Conservation (phyloP, 2,888 invertebrate species). For the Anarsia innoxiella region DNA sequence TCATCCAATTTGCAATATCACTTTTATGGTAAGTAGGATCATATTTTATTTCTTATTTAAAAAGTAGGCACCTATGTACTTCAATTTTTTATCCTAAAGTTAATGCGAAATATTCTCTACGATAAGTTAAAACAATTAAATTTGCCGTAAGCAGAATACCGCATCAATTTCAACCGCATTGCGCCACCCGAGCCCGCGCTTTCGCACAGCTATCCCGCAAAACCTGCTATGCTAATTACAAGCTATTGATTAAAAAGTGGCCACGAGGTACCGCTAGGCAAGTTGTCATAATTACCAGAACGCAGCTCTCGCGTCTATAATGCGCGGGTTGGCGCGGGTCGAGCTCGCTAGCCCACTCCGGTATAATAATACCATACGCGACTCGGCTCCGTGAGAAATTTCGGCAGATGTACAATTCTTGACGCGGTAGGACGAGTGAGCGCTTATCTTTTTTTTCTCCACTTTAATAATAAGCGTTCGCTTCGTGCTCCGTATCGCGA, state of each 20-base stretch:
- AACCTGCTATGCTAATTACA: conserved; percentile 60
- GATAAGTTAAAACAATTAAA: background rate
- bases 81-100: no score
- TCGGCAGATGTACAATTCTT: conserved; percentile 76
- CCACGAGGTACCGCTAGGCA: conserved; percentile 60
- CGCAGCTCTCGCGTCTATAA: conserved; percentile 45
- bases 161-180: conserved; percentile 12
- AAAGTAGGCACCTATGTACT: no score
- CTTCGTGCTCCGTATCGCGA: conserved; percentile 44
- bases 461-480: conserved; percentile 63
- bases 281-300: conserved; percentile 58
- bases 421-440: conserved; percentile 65
- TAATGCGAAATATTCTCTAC: no score
- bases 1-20: no score
- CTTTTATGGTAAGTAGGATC: no score
- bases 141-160: conserved; percentile 9
- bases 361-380: conserved; percentile 66
- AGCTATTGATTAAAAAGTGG: conserved; percentile 57
- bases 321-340: no score
- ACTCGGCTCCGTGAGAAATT: conserved; percentile 71
- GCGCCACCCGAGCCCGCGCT: conserved; percentile 10
- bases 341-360: conserved; percentile 46
- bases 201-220: conserved; percentile 33
- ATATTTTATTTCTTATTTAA: no score
- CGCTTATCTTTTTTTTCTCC: conserved; percentile 64